Percentiles rank a stretch among this genome's conserved stretches.
Conservation (phyloP, 1,140 invertebrate species). For the Anagrus nilaparvatae region DNA sequence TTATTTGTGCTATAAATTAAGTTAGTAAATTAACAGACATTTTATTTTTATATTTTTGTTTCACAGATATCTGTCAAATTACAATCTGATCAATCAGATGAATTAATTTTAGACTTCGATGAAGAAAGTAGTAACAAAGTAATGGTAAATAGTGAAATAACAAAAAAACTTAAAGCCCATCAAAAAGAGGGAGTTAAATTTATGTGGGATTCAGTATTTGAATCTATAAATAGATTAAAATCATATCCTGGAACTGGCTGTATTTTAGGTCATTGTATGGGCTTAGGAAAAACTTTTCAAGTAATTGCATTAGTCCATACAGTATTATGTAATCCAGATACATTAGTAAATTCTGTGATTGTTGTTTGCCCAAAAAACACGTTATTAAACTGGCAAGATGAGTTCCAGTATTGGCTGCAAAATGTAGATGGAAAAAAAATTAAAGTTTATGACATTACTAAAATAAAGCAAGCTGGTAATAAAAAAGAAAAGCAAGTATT, state of each 20-base stretch:
- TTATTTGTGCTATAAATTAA: no score
- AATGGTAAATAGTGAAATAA: slow-evolving; percentile 65
- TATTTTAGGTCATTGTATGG: slow-evolving; percentile 91
- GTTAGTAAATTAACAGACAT: not conserved
- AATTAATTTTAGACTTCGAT: slow-evolving; percentile 77
- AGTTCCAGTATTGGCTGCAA: slow-evolving; percentile 78
- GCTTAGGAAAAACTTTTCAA: slow-evolving; percentile 62
- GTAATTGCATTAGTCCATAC: slow-evolving; percentile 84
- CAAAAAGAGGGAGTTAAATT: slow-evolving; percentile 80
- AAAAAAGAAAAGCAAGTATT: no score
- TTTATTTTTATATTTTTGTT: slow-evolving; percentile 39
- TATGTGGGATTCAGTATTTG: slow-evolving; percentile 91
- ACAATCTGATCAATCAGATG: slow-evolving; percentile 46
- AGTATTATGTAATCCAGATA: slow-evolving; percentile 56
- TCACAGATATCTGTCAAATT: slow-evolving; percentile 13
- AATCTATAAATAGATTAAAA: slow-evolving; percentile 68
- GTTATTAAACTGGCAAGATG: slow-evolving; percentile 88
- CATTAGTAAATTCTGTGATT: slow-evolving; percentile 62
- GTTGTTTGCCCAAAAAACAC: slow-evolving; percentile 91
- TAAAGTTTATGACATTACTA: slow-evolving; percentile 64
- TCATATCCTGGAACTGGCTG: slow-evolving; percentile 66
- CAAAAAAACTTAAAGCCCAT: slow-evolving; percentile 87
- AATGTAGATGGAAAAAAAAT: slow-evolving; percentile 50
- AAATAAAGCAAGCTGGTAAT: no score
- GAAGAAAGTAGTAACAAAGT: slow-evolving; percentile 68